Percentiles rank a stretch among this genome's conserved stretches.
These are phyloP conservation scores for Hemibagrus wyckioides DNA, from an alignment of 2,113 vertebrate genomes.

Conservation along the genomic window DNA sequence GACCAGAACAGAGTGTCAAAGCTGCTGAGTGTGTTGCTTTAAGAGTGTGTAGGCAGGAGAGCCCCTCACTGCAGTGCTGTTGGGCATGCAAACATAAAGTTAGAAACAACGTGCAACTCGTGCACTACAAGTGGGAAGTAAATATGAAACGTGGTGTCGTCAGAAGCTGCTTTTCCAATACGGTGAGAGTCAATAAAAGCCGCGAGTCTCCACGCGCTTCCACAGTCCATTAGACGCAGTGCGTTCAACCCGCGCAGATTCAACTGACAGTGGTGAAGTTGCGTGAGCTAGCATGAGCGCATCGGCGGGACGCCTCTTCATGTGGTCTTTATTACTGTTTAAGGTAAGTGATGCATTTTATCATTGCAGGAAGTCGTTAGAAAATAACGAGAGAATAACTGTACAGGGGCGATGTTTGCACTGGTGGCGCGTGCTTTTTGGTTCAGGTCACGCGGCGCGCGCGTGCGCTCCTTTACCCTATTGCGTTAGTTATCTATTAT, in stretches of 20 bases:
- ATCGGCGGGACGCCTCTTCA: constrained; percentile 55
- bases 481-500: neutral
- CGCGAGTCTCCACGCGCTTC: constrained; percentile 30
- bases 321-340: constrained; percentile 44
- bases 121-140: constrained; percentile 67
- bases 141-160: constrained; percentile 65
- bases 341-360: constrained; percentile 60
- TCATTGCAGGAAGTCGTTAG: neutral
- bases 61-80: constrained; percentile 69
- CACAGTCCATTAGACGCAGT: constrained; percentile 11
- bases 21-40: constrained; percentile 68
- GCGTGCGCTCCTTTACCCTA: neutral
- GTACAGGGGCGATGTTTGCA: neutral
- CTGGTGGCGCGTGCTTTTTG: neutral
- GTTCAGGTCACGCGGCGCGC: neutral
- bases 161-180: constrained; percentile 54
- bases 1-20: constrained; percentile 30
- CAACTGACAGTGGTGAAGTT: constrained; percentile 23
- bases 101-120: constrained; percentile 74
- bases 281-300: constrained; percentile 52
- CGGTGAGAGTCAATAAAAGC: constrained; percentile 51
- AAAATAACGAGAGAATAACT: neutral
- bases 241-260: constrained; percentile 17
- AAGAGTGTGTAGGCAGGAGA: constrained; percentile 76
- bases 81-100: constrained; percentile 77